phyloP scores from a whole-genome alignment of 2,113 vertebrate genomes.

The Cichladusa arquata region DNA sequence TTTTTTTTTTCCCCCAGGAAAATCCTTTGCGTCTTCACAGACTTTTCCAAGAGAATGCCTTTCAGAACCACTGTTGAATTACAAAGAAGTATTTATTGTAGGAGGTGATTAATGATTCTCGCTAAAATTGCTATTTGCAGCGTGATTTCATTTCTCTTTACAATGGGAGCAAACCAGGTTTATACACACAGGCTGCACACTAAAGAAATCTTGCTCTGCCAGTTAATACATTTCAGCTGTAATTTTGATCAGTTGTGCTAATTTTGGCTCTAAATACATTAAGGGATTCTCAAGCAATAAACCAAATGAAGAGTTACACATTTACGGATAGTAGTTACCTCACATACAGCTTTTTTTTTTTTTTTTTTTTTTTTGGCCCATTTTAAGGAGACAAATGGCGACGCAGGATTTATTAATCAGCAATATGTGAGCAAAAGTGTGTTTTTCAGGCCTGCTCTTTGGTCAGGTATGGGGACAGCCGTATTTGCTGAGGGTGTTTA shows the following conservation, averaged over 20 bases:
- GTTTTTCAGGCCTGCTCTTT: neutral
- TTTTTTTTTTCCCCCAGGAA: slow-evolving; percentile 76
- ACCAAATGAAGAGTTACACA: neutral
- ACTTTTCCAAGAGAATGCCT: slow-evolving; percentile 83
- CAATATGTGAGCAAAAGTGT: neutral
- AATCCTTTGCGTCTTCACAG: slow-evolving; percentile 77
- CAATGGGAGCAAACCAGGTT: slow-evolving; percentile 65
- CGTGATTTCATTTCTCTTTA: slow-evolving; percentile 78
- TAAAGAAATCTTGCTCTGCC: slow-evolving; percentile 7
- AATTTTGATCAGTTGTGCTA: slow-evolving; percentile 26
- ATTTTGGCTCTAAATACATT: slow-evolving; percentile 11
- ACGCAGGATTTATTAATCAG: neutral
- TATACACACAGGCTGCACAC: slow-evolving; percentile 19
- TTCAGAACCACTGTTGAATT: slow-evolving; percentile 84
- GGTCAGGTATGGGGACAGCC: neutral
- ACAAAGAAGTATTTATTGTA: slow-evolving; percentile 88
- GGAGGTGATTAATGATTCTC: slow-evolving; percentile 84
- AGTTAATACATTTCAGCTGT: neutral
- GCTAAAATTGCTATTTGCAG: slow-evolving; percentile 84
- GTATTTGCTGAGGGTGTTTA: neutral
- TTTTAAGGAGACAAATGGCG: neutral
- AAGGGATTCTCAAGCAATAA: neutral
- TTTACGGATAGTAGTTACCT: neutral
- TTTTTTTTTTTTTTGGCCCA: no score
- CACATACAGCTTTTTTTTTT: neutral